Percentiles rank a stretch among this genome's conserved stretches.
Evolutionary conservation across 2,113 vertebrate genomes (phyloP).

Genomic region (Columba livia): DNA sequence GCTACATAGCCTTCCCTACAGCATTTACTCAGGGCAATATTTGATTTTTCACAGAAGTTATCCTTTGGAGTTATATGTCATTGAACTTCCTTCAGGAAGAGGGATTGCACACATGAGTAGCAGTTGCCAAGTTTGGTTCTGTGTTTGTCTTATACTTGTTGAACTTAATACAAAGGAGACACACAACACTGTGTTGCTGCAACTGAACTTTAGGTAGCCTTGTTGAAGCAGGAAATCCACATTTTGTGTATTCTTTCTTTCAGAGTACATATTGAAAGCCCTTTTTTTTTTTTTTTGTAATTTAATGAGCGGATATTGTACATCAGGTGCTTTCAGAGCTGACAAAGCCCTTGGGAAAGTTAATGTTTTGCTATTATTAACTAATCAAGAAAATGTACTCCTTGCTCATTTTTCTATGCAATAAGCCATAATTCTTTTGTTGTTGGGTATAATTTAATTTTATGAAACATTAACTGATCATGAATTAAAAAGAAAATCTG

Average conservation of each 20-base stretch:
- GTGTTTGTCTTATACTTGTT: neutral
- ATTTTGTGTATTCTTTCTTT: conserved; percentile 49
- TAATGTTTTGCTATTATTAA: conserved; percentile 70
- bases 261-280: conserved; percentile 47
- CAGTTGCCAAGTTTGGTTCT: neutral
- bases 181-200: neutral
- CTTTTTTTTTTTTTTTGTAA: conserved; percentile 7
- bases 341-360: conserved; percentile 70
- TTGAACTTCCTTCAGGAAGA: neutral
- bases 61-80: neutral
- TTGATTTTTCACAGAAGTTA: neutral
- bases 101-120: neutral
- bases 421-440: conserved; percentile 58
- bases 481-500: conserved; percentile 41
- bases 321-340: conserved; percentile 50
- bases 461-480: conserved; percentile 54
- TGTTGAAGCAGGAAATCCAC: conserved; percentile 61
- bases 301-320: conserved; percentile 29
- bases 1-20: neutral
- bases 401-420: conserved; percentile 51
- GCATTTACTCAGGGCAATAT: neutral
- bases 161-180: neutral
- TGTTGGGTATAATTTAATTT: conserved; percentile 64
- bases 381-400: conserved; percentile 45
- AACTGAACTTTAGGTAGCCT: conserved; percentile 29